Base-by-base conservation (phyloP, 2,888 invertebrate genomes). In the Dicranocentrus wangi region DNA sequence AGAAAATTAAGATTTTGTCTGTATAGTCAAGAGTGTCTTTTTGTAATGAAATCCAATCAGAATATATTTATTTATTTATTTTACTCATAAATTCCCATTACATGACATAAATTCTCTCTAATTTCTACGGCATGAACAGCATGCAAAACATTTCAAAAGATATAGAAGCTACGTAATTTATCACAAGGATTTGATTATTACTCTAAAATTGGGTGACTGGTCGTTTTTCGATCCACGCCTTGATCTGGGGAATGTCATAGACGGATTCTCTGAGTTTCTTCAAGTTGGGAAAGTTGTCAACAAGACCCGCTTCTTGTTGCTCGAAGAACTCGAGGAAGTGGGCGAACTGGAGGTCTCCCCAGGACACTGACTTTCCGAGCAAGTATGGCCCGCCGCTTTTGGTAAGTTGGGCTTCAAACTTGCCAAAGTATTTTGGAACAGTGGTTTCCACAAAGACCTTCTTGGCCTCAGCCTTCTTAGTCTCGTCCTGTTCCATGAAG, bases 151-250 rank as follows among this genome's bases (percentile, higher is more conserved):
- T n/a, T n/a, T n/a, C n/a, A n/a, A n/a, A n/a, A n/a, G n/a, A n/a
- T n/a, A n/a, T n/a, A n/a, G n/a, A n/a, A n/a, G n/a, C n/a, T n/a
- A n/a, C n/a, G n/a, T n/a, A n/a, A n/a, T n/a, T n/a, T n/a, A n/a
- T n/a, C n/a, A n/a, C n/a, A n/a, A n/a, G n/a, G n/a, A n/a, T n/a
- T n/a, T n/a, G 32, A 32, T 32, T 3, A 3, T 32, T 25, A 21
- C 10, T 42, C 63, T 73, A 73, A 39, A 63, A 65, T 27, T 63
- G 53, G 32, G 91, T 91, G 81, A 89, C 89, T 10, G 92, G 92
- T 84, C 92, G 89, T 82, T 89, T 90, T 47, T 89, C 89, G 21
- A 91, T 88, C 91, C 91, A 92, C 25, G 89, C 90, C 84, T 90
- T 90, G 87, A 92, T 91, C 58, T 88, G 88, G 0, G 91, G 91